phyloP scores from a whole-genome alignment of 2,113 vertebrate genomes.

The Falco punctatus region DNA sequence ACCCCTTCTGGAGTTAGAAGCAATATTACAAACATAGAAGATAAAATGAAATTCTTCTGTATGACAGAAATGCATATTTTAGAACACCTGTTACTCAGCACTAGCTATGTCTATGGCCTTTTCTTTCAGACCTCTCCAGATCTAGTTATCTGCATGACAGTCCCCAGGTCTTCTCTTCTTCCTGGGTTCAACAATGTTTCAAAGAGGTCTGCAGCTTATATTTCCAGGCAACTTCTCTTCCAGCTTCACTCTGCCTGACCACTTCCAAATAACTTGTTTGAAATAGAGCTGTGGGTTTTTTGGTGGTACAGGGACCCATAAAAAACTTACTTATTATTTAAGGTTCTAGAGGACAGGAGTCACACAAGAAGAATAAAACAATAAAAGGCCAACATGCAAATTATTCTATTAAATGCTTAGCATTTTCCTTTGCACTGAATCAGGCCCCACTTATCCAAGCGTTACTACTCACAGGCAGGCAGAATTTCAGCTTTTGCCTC shows the following conservation, averaged over 20 bases:
- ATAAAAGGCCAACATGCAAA: neutral
- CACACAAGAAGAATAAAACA: neutral
- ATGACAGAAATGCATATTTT: neutral
- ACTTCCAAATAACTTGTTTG: neutral
- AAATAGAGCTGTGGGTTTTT: neutral
- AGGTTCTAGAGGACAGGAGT: neutral
- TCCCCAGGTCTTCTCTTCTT: neutral
- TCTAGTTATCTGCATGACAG: neutral
- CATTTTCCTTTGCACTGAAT: neutral
- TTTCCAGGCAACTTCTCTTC: neutral
- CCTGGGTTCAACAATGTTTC: neutral
- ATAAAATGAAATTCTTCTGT: neutral
- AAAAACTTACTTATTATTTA: neutral
- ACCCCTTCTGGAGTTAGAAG: neutral
- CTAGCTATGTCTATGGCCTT: neutral
- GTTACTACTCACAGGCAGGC: neutral
- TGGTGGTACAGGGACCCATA: neutral
- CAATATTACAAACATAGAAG: neutral
- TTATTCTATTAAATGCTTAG: neutral
- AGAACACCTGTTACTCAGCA: neutral
- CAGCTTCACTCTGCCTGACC: neutral
- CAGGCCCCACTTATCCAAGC: neutral
- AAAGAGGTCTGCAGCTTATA: neutral
- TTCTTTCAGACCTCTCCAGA: neutral
- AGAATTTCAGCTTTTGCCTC: neutral